Percentiles rank a stretch among this genome's conserved stretches.
These are phyloP conservation scores for Tangara arthus DNA, from an alignment of 2,797 vertebrate genomes.

Conservation along the genomic window DNA sequence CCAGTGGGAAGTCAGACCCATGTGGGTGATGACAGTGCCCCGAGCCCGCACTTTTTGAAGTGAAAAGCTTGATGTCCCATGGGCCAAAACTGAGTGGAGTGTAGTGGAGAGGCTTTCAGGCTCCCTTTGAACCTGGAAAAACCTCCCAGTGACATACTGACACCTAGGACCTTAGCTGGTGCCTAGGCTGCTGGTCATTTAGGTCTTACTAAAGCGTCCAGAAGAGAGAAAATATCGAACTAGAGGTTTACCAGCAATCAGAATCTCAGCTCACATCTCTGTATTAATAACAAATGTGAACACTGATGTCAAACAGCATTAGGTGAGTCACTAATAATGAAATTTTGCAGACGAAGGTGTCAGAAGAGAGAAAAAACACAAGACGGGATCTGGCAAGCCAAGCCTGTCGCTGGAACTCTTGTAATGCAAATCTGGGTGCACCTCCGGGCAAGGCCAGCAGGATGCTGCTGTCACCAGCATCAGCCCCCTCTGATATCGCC, in stretches of 20 bases:
- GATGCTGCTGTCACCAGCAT: neutral
- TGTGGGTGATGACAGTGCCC: neutral
- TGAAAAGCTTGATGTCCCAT: neutral
- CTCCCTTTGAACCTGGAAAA: neutral
- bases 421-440: neutral
- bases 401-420: neutral
- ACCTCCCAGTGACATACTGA: neutral
- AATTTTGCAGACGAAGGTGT: neutral
- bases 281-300: neutral
- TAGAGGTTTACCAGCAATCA: neutral
- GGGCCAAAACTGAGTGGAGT: neutral
- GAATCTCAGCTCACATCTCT: neutral
- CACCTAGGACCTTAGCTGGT: neutral
- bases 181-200: neutral
- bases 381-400: accelerated
- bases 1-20: neutral
- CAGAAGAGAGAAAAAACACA: neutral
- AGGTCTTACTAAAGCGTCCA: neutral
- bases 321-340: neutral
- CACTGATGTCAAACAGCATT: neutral
- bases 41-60: neutral
- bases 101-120: neutral
- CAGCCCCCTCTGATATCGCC: accelerated
- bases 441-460: neutral
- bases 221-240: neutral